These are phyloP conservation scores for Siniperca undulata DNA, from an alignment of 2,797 vertebrate genomes.

Conservation along the genomic window DNA sequence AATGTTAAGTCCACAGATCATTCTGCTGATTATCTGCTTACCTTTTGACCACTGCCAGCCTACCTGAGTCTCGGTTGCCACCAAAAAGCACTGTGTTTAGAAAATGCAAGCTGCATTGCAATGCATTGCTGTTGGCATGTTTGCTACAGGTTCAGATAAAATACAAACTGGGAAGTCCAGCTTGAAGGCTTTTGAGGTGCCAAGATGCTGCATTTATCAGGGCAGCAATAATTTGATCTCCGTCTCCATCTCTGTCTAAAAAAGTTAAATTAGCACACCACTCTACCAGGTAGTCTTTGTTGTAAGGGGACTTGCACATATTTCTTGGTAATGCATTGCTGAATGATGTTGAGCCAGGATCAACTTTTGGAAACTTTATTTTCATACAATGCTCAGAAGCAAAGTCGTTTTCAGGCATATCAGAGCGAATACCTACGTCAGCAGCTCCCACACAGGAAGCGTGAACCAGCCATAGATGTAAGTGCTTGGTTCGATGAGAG, in stretches of 20 bases:
- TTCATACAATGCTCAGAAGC: not conserved
- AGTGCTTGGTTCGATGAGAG: slow-evolving; percentile 26
- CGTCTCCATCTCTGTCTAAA: not conserved
- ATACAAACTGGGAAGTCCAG: not conserved
- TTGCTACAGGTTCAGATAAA: slow-evolving; percentile 6
- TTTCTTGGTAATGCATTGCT: not conserved
- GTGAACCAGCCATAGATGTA: slow-evolving; percentile 24
- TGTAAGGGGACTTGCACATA: not conserved
- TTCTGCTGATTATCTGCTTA: slow-evolving; percentile 21
- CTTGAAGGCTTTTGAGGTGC: slow-evolving; percentile 3
- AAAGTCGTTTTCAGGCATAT: slow-evolving; percentile 4
- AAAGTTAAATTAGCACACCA: not conserved
- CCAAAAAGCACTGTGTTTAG: not conserved
- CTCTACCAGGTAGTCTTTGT: not conserved
- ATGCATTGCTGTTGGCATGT: not conserved
- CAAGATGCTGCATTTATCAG: slow-evolving; percentile 4
- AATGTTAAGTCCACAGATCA: not conserved
- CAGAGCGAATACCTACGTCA: slow-evolving; percentile 21
- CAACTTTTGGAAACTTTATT: not conserved
- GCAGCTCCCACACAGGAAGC: slow-evolving; percentile 34
- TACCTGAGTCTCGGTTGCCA: not conserved
- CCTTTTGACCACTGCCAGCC: slow-evolving; percentile 7
- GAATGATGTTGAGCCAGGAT: slow-evolving; percentile 2
- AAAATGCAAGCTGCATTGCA: not conserved
- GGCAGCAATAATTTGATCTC: slow-evolving; percentile 6